phyloP scores from a whole-genome alignment of 1,140 invertebrate genomes.

The Drosophila ogumai region DNA sequence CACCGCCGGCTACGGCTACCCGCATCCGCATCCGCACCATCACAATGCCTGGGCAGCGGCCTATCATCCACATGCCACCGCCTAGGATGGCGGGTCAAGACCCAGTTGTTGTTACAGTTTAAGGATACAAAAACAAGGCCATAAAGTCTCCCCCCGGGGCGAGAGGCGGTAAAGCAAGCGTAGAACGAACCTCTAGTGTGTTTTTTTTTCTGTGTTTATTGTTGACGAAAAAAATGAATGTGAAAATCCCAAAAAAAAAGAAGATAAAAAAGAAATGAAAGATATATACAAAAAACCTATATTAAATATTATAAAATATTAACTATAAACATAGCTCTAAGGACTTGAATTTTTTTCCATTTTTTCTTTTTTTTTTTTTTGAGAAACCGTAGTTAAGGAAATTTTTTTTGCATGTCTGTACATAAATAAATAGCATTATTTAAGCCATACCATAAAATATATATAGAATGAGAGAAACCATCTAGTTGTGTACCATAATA shows the following conservation, averaged over 20 bases:
- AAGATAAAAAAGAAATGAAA: constrained; percentile 27
- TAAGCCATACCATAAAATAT: constrained; percentile 41
- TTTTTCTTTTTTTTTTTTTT: constrained; percentile 45
- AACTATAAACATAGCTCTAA: constrained; percentile 33
- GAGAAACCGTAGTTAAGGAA: constrained; percentile 33
- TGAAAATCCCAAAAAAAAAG: constrained; percentile 31
- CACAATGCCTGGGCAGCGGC: constrained; percentile 77
- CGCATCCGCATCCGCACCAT: constrained; percentile 57
- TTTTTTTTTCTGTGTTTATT: constrained; percentile 50
- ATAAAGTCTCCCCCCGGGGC: constrained; percentile 17
- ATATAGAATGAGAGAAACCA: constrained; percentile 28
- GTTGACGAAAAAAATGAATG: constrained; percentile 29
- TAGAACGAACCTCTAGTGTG: constrained; percentile 43
- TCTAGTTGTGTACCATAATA: constrained; percentile 66
- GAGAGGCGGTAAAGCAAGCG: constrained; percentile 18
- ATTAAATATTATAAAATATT: constrained; percentile 37
- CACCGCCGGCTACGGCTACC: constrained; percentile 53
- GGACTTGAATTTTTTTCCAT: constrained; percentile 40
- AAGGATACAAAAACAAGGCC: constrained; percentile 20
- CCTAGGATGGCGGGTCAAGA: constrained; percentile 29
- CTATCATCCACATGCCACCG: constrained; percentile 76
- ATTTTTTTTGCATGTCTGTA: constrained; percentile 79
- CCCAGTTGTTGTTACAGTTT: constrained; percentile 38
- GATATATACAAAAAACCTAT: constrained; percentile 5
- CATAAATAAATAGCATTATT: constrained; percentile 43